Evolutionary conservation across 2,113 vertebrate species (phyloP), one percentile per base, ranked within the genome.

Genomic region (Ursus arctos): DNA sequence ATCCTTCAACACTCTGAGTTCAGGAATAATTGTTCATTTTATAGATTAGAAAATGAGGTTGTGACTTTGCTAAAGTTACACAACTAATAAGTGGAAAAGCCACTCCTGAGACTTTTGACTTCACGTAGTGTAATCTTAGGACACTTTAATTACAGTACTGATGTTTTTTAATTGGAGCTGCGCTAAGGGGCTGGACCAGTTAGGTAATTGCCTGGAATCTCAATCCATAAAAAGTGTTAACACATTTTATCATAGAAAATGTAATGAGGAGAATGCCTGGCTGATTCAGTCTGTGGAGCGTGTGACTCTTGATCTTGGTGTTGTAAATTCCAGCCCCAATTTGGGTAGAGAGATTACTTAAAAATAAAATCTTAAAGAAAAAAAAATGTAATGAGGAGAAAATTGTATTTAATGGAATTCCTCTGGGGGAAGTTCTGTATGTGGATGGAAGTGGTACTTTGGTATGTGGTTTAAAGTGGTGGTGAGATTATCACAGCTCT

Each of bases 141-240:
- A 31, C 11, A 76, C 13, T 65, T 84, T 67, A 74, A 67, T 90
- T 71, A 69, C 3, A 67, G 55, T 83, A 69, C 31, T 80, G 84
- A 91, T 4, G 12, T 67, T 18, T 95, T 97, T 61, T 57, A 95
- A 74, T 22, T 71, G 76, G 57, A 67, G 40, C 16, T 33, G 82
- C 61, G 74, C 69, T 91, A 95, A 95, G 51, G 40, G 5, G 59
- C 51, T 59, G 7, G 22, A 24, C 3, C 63, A 82, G 7, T 43
- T 15, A 67, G 49, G 65, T 97, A 81, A 91, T 31, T 95, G 72
- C 72, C 72, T 87, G n/a, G 15, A 69, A 72, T 15, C 12, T 91
- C 74, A 77, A 77, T 83, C 43, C 22, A 76, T 53, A 82, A 76
- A 59, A 12, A 90, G 14, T 87, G 76, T 79, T 63, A 69, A 85